Evolutionary conservation across 1,140 invertebrate species (phyloP).

Genomic region (Hestina assimilis): DNA sequence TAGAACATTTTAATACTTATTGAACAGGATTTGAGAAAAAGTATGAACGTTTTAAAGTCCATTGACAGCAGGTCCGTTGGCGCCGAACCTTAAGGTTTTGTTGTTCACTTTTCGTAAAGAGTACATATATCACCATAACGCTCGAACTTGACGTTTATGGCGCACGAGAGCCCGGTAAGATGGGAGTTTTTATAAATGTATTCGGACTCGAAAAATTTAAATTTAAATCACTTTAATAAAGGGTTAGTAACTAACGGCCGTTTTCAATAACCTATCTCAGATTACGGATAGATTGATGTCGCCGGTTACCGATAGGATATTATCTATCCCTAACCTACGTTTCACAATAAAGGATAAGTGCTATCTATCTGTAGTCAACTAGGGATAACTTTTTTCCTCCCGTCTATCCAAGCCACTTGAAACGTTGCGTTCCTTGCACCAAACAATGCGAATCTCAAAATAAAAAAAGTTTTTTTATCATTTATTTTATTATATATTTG

Average conservation of each 20-base stretch:
- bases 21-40: conserved; percentile 49
- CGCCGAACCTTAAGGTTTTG: conserved; percentile 32
- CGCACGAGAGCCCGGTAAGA: not conserved
- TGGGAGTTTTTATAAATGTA: conserved; percentile 14
- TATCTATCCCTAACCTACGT: too few relatives aligned
- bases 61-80: conserved; percentile 42
- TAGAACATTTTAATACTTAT: conserved; percentile 41
- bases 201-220: conserved; percentile 20
- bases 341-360: too few relatives aligned
- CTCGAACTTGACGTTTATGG: conserved; percentile 37
- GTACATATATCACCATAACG: conserved; percentile 48
- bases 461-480: too few relatives aligned
- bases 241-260: too few relatives aligned
- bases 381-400: too few relatives aligned
- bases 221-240: conserved; percentile 20
- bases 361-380: too few relatives aligned
- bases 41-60: conserved; percentile 38
- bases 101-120: conserved; percentile 22
- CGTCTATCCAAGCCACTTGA: too few relatives aligned
- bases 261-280: too few relatives aligned
- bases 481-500: not conserved
- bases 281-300: too few relatives aligned
- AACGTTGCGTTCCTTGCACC: too few relatives aligned
- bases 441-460: too few relatives aligned
- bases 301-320: too few relatives aligned